A percentile compares a stretch with the other conserved stretches of the same genome.
These are phyloP conservation scores for Euura lappo DNA, from an alignment of 1,140 invertebrate species.

Conservation along the genomic window DNA sequence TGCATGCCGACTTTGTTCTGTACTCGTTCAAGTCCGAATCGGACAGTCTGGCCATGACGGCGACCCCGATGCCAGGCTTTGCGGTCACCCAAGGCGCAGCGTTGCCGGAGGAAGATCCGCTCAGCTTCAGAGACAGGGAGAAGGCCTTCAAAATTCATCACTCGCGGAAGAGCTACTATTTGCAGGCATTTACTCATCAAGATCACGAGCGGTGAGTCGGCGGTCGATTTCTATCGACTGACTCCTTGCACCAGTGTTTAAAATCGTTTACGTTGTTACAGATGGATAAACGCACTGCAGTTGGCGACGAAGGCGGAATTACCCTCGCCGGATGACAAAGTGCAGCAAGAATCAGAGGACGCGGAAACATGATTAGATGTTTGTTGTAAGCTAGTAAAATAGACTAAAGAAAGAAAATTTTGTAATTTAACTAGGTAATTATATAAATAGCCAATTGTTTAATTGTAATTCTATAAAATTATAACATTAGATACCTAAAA, in stretches of 20 bases:
- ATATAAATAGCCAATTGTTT: constrained; percentile 45
- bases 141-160: constrained; percentile 67
- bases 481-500: neutral
- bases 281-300: constrained; percentile 59
- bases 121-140: constrained; percentile 53
- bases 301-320: constrained; percentile 62
- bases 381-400: constrained; percentile 40
- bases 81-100: constrained; percentile 53
- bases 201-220: constrained; percentile 57
- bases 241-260: constrained; percentile 13
- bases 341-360: constrained; percentile 30
- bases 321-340: constrained; percentile 38
- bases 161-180: constrained; percentile 63
- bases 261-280: constrained; percentile 31
- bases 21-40: constrained; percentile 68
- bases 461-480: constrained; percentile 28
- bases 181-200: constrained; percentile 60
- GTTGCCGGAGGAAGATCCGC: constrained; percentile 51
- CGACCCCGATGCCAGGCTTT: constrained; percentile 70
- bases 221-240: neutral
- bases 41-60: constrained; percentile 66
- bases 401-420: constrained; percentile 31
- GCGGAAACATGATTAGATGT: constrained; percentile 43
- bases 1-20: constrained; percentile 69
- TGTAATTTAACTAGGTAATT: constrained; percentile 36